Evolutionary conservation across 2,888 invertebrate genomes (phyloP).

Genomic region (Lasioglossum vierecki): DNA sequence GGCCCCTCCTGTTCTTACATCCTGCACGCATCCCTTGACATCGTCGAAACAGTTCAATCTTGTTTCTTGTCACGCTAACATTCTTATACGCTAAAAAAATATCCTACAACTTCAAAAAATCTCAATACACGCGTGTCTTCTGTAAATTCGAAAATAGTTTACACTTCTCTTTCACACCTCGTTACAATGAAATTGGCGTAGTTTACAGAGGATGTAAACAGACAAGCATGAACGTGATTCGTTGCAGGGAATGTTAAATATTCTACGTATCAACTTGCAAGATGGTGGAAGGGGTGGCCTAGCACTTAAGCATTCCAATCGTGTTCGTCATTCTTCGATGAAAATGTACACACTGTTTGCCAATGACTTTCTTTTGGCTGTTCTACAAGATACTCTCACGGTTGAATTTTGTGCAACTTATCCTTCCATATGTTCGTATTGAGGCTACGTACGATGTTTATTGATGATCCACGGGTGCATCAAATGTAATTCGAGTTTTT

Average conservation of each 20-base stretch:
- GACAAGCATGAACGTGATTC: slow-evolving; percentile 37
- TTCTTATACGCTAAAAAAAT: background rate
- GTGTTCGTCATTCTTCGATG: slow-evolving; percentile 24
- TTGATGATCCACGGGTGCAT: background rate
- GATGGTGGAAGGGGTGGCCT: slow-evolving; percentile 1
- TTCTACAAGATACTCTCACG: background rate
- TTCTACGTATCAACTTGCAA: slow-evolving; percentile 14
- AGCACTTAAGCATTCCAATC: slow-evolving; percentile 33
- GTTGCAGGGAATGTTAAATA: slow-evolving; percentile 51
- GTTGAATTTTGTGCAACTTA: background rate
- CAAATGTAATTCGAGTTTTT: slow-evolving; percentile 3
- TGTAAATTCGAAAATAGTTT: background rate
- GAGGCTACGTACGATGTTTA: background rate
- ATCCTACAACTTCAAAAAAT: background rate
- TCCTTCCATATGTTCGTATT: background rate
- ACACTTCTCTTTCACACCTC: too few relatives aligned
- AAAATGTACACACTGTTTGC: slow-evolving; percentile 1
- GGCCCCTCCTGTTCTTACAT: background rate
- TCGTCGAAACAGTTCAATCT: background rate
- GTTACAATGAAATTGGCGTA: slow-evolving; percentile 9
- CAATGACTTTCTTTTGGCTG: slow-evolving; percentile 16
- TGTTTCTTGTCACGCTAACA: background rate
- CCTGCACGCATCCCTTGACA: background rate
- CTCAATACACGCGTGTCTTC: background rate
- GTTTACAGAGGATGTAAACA: slow-evolving; percentile 1